Base-by-base conservation (phyloP, 2,797 vertebrate species). In the Malacoraja senta region DNA sequence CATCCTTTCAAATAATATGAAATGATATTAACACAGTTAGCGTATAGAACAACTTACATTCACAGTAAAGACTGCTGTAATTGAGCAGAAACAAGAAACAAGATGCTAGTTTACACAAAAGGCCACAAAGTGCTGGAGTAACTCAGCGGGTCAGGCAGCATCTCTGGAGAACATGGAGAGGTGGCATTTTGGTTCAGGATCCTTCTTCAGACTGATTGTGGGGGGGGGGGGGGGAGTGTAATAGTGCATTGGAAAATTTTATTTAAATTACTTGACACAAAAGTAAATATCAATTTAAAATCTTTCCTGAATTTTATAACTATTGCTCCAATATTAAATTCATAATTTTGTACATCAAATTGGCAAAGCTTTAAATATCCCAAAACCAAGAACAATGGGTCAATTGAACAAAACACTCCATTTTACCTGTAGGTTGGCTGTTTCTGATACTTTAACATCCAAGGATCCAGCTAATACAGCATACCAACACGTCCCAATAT, bases 401-500 rank as follows among this genome's bases (percentile, higher is more conserved):
- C 2, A 88, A 19, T 63, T 88, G 63, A 88, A 88, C n/a, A 88
- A 88, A 68, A 68, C 86, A 65, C 15, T 53, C 21, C 63, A 44
- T 95, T 74, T 96, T 96, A 99, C 99, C 98, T 99, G 98, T 95
- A 99, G 98, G 96, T 98, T 99, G 95, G 98, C 98, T 0, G 99
- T 99, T 96, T 99, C 99, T 92, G 99, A 99, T 94, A 99, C 98
- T 96, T 99, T 99, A 95, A 99, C 98, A 95, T 99, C 98, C 96
- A 99, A 95, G 93, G 99, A 99, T 93, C 99, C 99, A 35, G 98
- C 98, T 90, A 99, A 96, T 83, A 99, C 98, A 58, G 99, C 98
- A 63, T 99, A 99, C 99, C 99, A 99, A 93, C 98, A 99, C 76
- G 98, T 99, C 93, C 99, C 99, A 93, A 99, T 99, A 94, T 99